Conservation (phyloP, 2,113 vertebrate species). For the Meles meles region DNA sequence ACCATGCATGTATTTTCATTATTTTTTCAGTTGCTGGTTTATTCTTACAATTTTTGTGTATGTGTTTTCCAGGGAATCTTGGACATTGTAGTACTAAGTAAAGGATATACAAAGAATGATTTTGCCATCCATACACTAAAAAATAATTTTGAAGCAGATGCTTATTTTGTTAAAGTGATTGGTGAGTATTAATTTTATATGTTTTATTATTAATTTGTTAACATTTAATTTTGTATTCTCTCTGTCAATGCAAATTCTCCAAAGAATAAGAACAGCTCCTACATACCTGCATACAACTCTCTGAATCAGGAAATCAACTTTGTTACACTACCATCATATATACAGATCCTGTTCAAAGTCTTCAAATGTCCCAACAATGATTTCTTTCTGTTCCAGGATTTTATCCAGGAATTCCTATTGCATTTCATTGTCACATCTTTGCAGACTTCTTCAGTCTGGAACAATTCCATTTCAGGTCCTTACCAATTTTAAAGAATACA, state of each 20-base stretch:
- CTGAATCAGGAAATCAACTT: not conserved
- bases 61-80: slow-evolving; percentile 91
- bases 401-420: not conserved
- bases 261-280: not conserved
- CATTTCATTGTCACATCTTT: not conserved
- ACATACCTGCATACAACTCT: not conserved
- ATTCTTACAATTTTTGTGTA: not conserved
- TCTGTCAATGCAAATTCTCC: not conserved
- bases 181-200: slow-evolving; percentile 86
- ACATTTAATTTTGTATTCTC: not conserved
- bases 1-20: not conserved
- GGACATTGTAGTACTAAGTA: slow-evolving; percentile 94
- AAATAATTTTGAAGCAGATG: slow-evolving; percentile 98
- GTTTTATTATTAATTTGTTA: not conserved
- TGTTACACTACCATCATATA: not conserved
- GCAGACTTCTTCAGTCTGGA: not conserved
- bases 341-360: not conserved
- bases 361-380: not conserved
- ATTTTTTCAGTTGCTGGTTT: not conserved
- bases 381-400: not conserved
- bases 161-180: slow-evolving; percentile 99
- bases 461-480: not conserved
- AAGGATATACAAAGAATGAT: slow-evolving; percentile 81
- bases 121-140: slow-evolving; percentile 91
- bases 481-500: slow-evolving; percentile 12